Evolutionary conservation across 2,888 invertebrate species (phyloP).

Genomic region (Amblyjoppa fuscipennis): DNA sequence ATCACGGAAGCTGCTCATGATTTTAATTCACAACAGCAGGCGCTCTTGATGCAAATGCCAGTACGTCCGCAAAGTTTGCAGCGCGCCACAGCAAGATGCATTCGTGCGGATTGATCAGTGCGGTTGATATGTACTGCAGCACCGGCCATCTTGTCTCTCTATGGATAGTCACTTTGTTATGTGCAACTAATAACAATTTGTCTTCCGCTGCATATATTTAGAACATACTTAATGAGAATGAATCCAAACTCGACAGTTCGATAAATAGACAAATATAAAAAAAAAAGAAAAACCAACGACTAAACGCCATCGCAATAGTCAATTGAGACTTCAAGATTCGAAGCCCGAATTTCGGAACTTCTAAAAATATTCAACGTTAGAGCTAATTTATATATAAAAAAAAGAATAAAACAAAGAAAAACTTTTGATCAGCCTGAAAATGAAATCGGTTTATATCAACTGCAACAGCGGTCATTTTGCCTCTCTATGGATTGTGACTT

Average conservation of each 20-base stretch:
- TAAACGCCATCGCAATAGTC: neutral
- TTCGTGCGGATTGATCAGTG: slow-evolving; percentile 18
- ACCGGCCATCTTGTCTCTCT: slow-evolving; percentile 1
- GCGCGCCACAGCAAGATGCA: slow-evolving; percentile 13
- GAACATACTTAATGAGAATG: too few species aligned
- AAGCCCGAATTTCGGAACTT: too few species aligned
- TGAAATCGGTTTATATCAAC: neutral
- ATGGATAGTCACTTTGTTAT: neutral
- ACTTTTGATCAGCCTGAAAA: too few species aligned
- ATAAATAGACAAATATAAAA: neutral
- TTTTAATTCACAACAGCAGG: slow-evolving; percentile 11
- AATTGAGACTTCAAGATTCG: neutral
- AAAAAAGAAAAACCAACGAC: neutral
- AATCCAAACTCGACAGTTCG: too few species aligned
- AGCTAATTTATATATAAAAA: too few species aligned
- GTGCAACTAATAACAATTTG: neutral
- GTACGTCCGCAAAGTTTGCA: neutral
- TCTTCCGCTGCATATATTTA: neutral
- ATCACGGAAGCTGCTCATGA: neutral
- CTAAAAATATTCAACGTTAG: too few species aligned
- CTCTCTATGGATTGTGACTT: neutral
- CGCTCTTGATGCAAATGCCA: neutral
- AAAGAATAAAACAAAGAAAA: too few species aligned
- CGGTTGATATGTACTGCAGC: slow-evolving; percentile 6
- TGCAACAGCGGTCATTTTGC: neutral